Conservation (phyloP, 2,797 vertebrate genomes). For the Sebastes nivosus region DNA sequence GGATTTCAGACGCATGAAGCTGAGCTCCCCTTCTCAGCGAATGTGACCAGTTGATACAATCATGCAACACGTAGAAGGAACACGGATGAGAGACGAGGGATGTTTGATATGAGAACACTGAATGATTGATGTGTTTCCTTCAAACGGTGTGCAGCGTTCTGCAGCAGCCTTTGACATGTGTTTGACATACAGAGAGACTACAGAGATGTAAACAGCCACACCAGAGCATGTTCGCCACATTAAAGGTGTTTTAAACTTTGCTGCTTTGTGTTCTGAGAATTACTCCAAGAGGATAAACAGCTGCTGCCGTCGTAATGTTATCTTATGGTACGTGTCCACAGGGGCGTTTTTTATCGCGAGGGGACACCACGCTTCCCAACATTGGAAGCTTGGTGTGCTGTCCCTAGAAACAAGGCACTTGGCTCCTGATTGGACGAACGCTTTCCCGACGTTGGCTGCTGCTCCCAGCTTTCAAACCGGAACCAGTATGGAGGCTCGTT, state of each 20-base stretch:
- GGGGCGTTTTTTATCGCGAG: too few relatives aligned
- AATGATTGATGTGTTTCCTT: conserved; percentile 49
- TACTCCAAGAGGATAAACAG: background rate
- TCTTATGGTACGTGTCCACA: too few relatives aligned
- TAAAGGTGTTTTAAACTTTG: conserved; percentile 16
- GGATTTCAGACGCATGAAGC: background rate
- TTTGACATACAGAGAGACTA: background rate
- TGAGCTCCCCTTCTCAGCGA: fast-evolving
- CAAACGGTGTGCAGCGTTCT: conserved; percentile 5
- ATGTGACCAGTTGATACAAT: conserved; percentile 4
- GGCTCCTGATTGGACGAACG: too few relatives aligned
- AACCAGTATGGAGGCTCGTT: too few relatives aligned
- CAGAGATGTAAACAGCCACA: conserved; percentile 1
- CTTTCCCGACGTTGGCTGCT: too few relatives aligned
- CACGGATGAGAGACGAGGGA: background rate
- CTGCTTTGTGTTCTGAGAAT: background rate
- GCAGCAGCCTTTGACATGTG: conserved; percentile 32
- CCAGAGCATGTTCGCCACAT: background rate
- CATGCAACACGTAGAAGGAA: conserved; percentile 27
- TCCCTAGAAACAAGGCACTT: too few relatives aligned
- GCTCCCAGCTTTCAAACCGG: too few relatives aligned
- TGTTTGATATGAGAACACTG: conserved; percentile 39
- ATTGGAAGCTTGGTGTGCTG: too few relatives aligned
- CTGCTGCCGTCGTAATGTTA: background rate
- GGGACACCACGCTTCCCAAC: too few relatives aligned